Base-by-base conservation (phyloP, 2,113 vertebrate species). In the Tenrec ecaudatus region DNA sequence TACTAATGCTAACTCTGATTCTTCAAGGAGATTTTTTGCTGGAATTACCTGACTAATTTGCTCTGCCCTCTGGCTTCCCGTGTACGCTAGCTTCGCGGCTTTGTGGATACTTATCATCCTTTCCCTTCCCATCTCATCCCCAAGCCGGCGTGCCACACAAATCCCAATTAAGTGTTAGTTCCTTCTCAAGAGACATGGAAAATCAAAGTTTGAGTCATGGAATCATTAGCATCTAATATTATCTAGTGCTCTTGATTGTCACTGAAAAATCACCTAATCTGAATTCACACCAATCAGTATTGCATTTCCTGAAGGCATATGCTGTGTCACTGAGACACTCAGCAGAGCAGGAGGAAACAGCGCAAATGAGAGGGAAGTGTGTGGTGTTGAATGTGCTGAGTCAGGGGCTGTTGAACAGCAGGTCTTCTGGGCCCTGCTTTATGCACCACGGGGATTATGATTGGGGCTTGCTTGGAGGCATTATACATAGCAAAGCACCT, bases 121-220 rank as follows among this genome's bases (percentile, higher is more conserved):
- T 60, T 87, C 20, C 0, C 22, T 69, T 96, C 14, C 64, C 73
- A 82, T 17, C 64, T 85, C 33, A 82, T 82, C 33, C 38, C 64
- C 71, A 68, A 66, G 58, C 6, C 82, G 89, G 73, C 89, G 92
- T 89, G 73, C 31, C 11, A 11, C 57, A 38, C 8, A 27, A 78
- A 76, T 90, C 38, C 90, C 79, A 92, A 79, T 22, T 47, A 85
- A 60, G 7, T 75, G 2, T n/a, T 47, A 88, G 25, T 53, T 82
- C 29, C 57, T 94, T 40, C 73, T 83, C 68, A 40, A 80, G 68
- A 80, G 31, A 90, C 5, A 19, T 22, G n/a, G 25, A 79, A 82
- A 91, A 40, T 93, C 79, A 82, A 91, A 90, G 90, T 62, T 12
- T 60, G n/a, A 68, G n/a, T 66, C 79, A 66, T 60, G 78, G 89